phyloP scores from a whole-genome alignment of 2,888 invertebrate species.

The Cyclophora punctaria region DNA sequence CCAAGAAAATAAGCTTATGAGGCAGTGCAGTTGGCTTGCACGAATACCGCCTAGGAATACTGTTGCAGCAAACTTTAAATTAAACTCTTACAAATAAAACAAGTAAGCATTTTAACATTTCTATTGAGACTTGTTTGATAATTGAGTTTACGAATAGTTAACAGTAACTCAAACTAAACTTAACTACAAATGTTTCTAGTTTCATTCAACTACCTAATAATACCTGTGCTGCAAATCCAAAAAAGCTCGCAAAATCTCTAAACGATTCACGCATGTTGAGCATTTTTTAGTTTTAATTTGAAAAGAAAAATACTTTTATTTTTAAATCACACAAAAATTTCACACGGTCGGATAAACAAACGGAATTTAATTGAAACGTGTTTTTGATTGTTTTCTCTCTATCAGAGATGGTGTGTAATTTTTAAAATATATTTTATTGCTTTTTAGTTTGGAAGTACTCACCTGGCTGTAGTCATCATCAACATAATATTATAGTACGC shows the following conservation, averaged over 20 bases:
- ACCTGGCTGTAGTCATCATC: too few species aligned
- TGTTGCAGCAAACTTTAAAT: slow-evolving; percentile 67
- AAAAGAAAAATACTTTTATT: slow-evolving; percentile 6
- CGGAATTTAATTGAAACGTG: slow-evolving; percentile 44
- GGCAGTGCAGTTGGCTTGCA: slow-evolving; percentile 68
- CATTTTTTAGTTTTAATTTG: slow-evolving; percentile 1
- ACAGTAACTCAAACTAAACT: too few species aligned
- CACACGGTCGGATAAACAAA: slow-evolving; percentile 35
- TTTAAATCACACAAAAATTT: slow-evolving; percentile 27
- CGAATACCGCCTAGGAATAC: slow-evolving; percentile 57
- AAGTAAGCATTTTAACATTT: slow-evolving; percentile 50
- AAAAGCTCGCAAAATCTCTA: too few species aligned
- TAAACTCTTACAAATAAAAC: slow-evolving; percentile 61
- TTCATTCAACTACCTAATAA: too few species aligned
- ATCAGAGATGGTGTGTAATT: too few species aligned
- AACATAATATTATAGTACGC: too few species aligned
- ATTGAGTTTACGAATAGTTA: slow-evolving; percentile 30
- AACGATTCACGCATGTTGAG: too few species aligned
- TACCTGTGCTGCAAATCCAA: too few species aligned
- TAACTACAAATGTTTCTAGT: too few species aligned
- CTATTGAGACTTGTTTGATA: slow-evolving; percentile 29
- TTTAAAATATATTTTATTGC: too few species aligned
- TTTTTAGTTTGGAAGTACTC: too few species aligned
- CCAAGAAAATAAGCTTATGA: slow-evolving; percentile 72
- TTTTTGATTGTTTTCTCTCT: slow-evolving; percentile 20